Conservation (phyloP, 2,888 invertebrate species). For the Cacoxenus indagator region DNA sequence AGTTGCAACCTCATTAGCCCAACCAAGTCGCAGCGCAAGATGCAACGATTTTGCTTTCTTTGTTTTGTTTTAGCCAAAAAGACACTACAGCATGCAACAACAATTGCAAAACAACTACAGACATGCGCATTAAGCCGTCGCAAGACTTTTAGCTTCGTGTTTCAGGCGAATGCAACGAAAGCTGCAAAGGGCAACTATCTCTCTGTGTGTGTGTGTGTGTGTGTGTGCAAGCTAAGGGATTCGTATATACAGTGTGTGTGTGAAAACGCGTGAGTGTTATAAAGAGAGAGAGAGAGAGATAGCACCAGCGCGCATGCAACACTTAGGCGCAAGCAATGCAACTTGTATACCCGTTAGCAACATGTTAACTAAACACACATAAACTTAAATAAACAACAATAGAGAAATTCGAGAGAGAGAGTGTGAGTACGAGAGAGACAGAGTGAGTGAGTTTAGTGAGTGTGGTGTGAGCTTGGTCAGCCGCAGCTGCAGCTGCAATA, state of each 20-base stretch:
- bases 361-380: conserved; percentile 62
- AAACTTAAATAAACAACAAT: conserved; percentile 63
- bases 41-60: conserved; percentile 32
- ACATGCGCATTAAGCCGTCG: conserved; percentile 41
- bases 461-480: no score
- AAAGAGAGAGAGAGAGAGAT: neutral
- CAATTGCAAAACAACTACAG: conserved; percentile 38
- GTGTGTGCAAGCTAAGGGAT: conserved; percentile 32
- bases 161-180: neutral
- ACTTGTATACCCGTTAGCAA: conserved; percentile 32
- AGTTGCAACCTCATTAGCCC: neutral
- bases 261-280: neutral
- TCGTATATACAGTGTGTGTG: neutral
- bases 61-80: neutral
- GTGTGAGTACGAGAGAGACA: conserved; percentile 20
- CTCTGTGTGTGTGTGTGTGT: conserved; percentile 23
- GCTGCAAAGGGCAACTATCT: neutral
- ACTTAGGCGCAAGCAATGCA: conserved; percentile 8
- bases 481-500: no score
- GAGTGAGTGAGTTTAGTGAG: conserved; percentile 19
- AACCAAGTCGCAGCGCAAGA: conserved; percentile 22
- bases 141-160: conserved; percentile 13
- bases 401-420: conserved; percentile 32
- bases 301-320: no score
- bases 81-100: conserved; percentile 27